Percentiles rank a stretch among this genome's conserved stretches.
Conservation (phyloP, 2,113 vertebrate genomes). For the Myocastor coypus region DNA sequence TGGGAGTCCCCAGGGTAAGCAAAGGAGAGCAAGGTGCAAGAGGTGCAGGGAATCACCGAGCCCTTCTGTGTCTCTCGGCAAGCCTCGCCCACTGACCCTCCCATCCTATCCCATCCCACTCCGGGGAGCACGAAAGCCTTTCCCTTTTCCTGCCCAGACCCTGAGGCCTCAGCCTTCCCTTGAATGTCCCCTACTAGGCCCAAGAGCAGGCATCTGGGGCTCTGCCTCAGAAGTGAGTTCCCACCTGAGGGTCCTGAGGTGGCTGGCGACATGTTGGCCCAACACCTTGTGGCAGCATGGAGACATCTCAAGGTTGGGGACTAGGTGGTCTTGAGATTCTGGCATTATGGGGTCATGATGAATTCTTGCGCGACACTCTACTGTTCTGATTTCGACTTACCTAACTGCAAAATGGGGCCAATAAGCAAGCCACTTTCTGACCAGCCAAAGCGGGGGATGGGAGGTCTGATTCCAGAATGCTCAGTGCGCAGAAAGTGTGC, state of each 20-base stretch:
- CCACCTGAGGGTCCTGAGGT: neutral
- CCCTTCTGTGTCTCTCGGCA: accelerated
- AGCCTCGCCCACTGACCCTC: accelerated
- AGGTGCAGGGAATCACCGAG: neutral
- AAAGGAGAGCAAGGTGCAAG: neutral
- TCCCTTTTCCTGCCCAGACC: no score
- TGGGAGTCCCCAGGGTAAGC: neutral
- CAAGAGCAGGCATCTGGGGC: neutral
- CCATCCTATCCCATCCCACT: neutral
- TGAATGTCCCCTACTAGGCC: neutral
- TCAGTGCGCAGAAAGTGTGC: neutral
- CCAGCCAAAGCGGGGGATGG: neutral
- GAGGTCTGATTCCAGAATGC: accelerated
- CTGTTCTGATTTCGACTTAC: neutral
- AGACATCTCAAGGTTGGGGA: neutral
- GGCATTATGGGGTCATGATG: neutral
- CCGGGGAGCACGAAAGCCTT: neutral
- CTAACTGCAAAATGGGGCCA: neutral
- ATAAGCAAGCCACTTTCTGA: neutral
- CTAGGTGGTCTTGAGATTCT: neutral
- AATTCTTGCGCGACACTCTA: neutral
- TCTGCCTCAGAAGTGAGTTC: neutral
- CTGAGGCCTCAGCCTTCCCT: neutral
- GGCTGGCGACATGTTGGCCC: neutral
- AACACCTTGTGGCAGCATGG: accelerated